Conservation (phyloP, 2,888 invertebrate species). For the Stenoptilia bipunctidactyla region DNA sequence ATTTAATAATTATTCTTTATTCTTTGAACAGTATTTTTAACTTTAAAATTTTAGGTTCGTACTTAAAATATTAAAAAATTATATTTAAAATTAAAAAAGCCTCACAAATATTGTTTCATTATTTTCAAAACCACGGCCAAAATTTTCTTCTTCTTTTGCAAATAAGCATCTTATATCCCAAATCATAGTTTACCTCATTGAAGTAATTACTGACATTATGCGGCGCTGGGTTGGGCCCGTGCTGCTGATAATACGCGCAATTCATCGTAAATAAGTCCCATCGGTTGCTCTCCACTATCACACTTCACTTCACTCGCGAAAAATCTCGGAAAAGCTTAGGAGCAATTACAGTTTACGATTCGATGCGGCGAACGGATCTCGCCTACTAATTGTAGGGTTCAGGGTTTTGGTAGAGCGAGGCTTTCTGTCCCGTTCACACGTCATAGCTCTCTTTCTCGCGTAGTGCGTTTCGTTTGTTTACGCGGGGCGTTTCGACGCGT, state of each 20-base stretch:
- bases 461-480: slow-evolving; percentile 36
- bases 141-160: too few species aligned
- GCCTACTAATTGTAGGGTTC: slow-evolving; percentile 69
- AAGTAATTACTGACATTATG: slow-evolving; percentile 59
- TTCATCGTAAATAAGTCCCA: slow-evolving; percentile 32
- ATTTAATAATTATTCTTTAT: too few species aligned
- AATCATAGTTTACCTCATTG: slow-evolving; percentile 50
- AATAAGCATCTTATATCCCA: too few species aligned
- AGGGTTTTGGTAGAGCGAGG: slow-evolving; percentile 27
- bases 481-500: slow-evolving; percentile 47
- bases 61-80: too few species aligned
- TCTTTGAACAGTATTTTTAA: too few species aligned
- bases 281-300: neutral
- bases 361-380: slow-evolving; percentile 68
- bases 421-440: slow-evolving; percentile 34
- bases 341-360: slow-evolving; percentile 68
- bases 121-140: too few species aligned
- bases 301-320: slow-evolving; percentile 33
- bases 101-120: too few species aligned
- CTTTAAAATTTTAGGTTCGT: too few species aligned
- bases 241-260: slow-evolving; percentile 63
- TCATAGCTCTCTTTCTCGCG: slow-evolving; percentile 34
- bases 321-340: slow-evolving; percentile 23
- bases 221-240: slow-evolving; percentile 52
- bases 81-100: too few species aligned